phyloP scores from a whole-genome alignment of 2,113 vertebrate genomes.

The Nyctereutes procyonoides region DNA sequence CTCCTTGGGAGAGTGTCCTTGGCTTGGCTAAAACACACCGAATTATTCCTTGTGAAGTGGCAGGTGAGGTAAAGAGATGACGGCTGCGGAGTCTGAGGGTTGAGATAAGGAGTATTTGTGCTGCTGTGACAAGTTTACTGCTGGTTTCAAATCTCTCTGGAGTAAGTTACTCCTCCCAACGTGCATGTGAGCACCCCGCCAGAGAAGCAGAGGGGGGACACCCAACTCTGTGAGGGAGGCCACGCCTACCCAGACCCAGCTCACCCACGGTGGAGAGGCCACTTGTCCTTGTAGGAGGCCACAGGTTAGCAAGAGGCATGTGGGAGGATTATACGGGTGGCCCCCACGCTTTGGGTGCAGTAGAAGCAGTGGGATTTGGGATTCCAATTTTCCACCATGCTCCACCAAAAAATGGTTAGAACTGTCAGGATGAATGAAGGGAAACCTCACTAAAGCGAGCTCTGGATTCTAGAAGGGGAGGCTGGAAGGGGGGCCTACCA shows the following conservation, averaged over 20 bases:
- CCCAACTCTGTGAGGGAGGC: not conserved
- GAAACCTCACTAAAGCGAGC: not conserved
- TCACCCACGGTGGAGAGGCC: too few species aligned
- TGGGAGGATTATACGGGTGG: not conserved
- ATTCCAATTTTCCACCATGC: not conserved
- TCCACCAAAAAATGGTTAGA: not conserved
- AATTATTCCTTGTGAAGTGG: not conserved
- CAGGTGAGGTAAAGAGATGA: not conserved
- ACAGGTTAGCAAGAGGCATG: too few species aligned
- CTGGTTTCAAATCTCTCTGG: not conserved
- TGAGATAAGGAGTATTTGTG: not conserved
- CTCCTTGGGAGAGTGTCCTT: not conserved
- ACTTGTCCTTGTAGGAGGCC: too few species aligned
- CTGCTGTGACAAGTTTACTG: not conserved
- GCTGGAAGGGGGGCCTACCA: not conserved
- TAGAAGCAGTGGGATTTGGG: not conserved
- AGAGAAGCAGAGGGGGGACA: not conserved
- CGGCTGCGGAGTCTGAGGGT: not conserved
- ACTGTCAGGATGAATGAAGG: not conserved
- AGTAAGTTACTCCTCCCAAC: not conserved
- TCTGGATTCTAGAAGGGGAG: too few species aligned
- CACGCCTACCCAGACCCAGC: not conserved
- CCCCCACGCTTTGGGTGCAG: not conserved
- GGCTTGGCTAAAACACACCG: not conserved
- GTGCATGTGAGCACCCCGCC: not conserved